These are phyloP conservation scores for Platycercus adscitus DNA, from an alignment of 2,113 vertebrate species.

Conservation along the genomic window DNA sequence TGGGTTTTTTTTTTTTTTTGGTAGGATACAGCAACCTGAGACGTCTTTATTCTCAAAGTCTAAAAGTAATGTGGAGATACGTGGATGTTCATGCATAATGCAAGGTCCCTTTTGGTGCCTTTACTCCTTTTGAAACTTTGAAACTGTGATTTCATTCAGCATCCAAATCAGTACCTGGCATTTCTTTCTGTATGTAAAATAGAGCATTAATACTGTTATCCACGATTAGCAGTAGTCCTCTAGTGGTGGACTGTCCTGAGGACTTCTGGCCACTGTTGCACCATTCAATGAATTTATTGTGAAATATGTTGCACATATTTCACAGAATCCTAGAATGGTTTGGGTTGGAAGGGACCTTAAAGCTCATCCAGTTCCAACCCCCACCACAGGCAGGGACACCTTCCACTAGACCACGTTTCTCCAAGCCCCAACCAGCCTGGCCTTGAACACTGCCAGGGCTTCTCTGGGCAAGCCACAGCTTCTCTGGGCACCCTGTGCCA, in stretches of 20 bases:
- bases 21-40: not conserved
- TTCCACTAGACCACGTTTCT: not conserved
- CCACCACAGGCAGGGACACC: not conserved
- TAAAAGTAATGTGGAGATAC: not conserved
- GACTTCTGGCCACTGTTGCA: not conserved
- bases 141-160: not conserved
- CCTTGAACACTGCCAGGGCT: not conserved
- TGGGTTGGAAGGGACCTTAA: not conserved
- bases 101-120: not conserved
- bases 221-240: not conserved
- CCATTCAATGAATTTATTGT: not conserved
- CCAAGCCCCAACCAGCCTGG: not conserved
- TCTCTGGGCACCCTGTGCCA: not conserved
- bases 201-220: not conserved
- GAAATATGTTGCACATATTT: not conserved
- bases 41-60: not conserved
- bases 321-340: not conserved
- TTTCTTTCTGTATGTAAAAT: not conserved
- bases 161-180: not conserved
- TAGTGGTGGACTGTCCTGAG: rapidly evolving
- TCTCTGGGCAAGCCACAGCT: not conserved
- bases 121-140: not conserved
- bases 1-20: not conserved
- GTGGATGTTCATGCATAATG: not conserved
- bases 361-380: not conserved